Evolutionary conservation across 2,113 vertebrate species (phyloP).

Genomic region (Antechinus flavipes): DNA sequence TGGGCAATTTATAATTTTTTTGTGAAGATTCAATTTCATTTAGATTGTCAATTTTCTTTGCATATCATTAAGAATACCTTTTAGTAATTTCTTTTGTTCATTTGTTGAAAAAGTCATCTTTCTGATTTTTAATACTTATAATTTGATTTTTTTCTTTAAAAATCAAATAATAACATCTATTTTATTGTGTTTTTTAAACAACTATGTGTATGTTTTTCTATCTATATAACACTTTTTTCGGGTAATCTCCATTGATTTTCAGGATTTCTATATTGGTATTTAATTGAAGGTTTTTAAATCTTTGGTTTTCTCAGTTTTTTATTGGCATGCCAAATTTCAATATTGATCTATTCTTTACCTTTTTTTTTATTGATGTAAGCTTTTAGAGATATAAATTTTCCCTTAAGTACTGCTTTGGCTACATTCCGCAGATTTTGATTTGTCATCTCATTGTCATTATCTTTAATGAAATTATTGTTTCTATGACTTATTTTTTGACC

Average conservation of each 20-base stretch:
- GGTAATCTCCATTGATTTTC: not conserved
- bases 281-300: not conserved
- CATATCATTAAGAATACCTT: no score
- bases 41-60: no score
- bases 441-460: not conserved
- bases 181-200: not conserved
- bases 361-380: not conserved
- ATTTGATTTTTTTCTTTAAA: not conserved
- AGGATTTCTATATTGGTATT: not conserved
- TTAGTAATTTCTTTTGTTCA: no score
- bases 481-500: not conserved
- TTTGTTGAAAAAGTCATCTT: not conserved
- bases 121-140: not conserved
- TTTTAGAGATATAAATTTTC: not conserved
- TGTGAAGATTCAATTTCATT: no score
- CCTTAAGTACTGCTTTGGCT: not conserved
- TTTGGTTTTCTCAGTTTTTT: not conserved
- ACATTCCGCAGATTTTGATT: not conserved
- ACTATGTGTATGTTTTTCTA: no score
- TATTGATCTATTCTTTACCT: not conserved
- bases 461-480: not conserved
- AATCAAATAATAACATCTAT: not conserved
- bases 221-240: no score
- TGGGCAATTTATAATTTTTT: no score
- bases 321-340: not conserved